Percentiles rank a stretch among this genome's conserved stretches.
Conservation (phyloP, 2,113 vertebrate genomes). For the Gallinago jamesoni region DNA sequence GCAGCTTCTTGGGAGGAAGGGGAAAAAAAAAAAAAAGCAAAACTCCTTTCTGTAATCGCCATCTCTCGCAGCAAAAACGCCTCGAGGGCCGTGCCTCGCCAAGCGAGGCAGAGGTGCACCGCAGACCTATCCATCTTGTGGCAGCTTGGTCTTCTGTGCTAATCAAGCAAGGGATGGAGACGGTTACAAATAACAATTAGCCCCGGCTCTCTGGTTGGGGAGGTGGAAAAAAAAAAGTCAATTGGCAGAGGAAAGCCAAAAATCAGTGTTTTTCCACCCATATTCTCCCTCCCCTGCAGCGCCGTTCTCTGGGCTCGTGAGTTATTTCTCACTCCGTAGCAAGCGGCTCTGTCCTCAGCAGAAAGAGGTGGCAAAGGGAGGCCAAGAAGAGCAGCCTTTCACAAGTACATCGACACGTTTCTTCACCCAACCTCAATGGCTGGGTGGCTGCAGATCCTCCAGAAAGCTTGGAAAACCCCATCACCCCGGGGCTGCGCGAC, state of each 20-base stretch:
- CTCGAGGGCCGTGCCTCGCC: fast-evolving
- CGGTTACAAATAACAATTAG: neutral
- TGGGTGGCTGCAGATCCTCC: neutral
- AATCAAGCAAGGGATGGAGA: neutral
- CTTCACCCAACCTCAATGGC: neutral
- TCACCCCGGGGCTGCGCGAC: neutral
- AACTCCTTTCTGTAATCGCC: neutral
- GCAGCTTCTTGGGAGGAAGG: neutral
- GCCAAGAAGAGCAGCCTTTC: neutral
- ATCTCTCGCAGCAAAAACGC: neutral
- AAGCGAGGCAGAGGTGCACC: neutral
- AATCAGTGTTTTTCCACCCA: neutral
- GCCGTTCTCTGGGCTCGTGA: neutral
- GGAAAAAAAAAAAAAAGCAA: neutral
- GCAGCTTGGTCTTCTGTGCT: neutral
- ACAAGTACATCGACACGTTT: neutral
- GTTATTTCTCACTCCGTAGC: neutral
- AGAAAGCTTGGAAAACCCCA: neutral
- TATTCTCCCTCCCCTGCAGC: neutral
- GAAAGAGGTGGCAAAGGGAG: neutral
- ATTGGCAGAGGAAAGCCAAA: neutral
- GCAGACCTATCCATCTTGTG: neutral
- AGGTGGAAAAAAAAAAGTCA: neutral
- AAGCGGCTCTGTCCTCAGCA: neutral
- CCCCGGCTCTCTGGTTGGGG: neutral